Percentiles rank a stretch among this genome's conserved stretches.
These are phyloP conservation scores for Myripristis jacobus DNA, from an alignment of 2,797 vertebrate species.

Conservation along the genomic window DNA sequence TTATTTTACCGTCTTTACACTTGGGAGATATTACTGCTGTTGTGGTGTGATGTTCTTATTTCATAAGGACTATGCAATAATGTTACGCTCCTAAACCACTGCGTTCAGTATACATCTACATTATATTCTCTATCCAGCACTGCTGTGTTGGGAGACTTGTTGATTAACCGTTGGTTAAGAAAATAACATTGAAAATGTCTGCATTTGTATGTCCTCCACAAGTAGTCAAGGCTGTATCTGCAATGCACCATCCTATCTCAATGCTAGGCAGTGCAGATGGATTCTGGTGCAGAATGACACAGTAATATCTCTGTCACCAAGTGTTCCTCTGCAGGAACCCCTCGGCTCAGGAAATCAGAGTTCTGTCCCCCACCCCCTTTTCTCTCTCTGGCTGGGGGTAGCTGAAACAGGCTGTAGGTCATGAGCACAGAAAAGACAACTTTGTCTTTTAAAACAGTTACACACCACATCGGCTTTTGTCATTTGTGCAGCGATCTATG, in stretches of 20 bases:
- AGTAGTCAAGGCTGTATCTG: conserved; percentile 74
- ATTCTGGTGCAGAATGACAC: conserved; percentile 80
- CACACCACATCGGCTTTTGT: conserved; percentile 50
- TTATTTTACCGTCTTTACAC: neutral
- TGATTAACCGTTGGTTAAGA: conserved; percentile 53
- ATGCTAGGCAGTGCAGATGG: conserved; percentile 74
- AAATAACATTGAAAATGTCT: conserved; percentile 32
- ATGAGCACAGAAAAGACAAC: conserved; percentile 51
- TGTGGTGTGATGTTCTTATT: neutral
- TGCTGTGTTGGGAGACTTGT: conserved; percentile 58
- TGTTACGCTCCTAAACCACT: neutral
- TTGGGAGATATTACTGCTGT: conserved; percentile 22
- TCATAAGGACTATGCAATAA: neutral
- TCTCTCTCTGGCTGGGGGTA: conserved; percentile 15
- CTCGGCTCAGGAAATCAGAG: conserved; percentile 63
- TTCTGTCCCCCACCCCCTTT: conserved; percentile 19
- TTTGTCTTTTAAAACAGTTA: conserved; percentile 50
- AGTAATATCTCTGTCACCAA: conserved; percentile 73
- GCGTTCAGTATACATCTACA: neutral
- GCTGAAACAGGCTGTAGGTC: conserved; percentile 32
- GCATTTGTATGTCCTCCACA: conserved; percentile 58
- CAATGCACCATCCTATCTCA: conserved; percentile 79
- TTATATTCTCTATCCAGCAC: neutral
- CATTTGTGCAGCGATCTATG: conserved; percentile 45
- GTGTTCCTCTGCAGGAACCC: conserved; percentile 69